Conservation (phyloP, 2,113 vertebrate genomes). For the Ciconia boyciana region DNA sequence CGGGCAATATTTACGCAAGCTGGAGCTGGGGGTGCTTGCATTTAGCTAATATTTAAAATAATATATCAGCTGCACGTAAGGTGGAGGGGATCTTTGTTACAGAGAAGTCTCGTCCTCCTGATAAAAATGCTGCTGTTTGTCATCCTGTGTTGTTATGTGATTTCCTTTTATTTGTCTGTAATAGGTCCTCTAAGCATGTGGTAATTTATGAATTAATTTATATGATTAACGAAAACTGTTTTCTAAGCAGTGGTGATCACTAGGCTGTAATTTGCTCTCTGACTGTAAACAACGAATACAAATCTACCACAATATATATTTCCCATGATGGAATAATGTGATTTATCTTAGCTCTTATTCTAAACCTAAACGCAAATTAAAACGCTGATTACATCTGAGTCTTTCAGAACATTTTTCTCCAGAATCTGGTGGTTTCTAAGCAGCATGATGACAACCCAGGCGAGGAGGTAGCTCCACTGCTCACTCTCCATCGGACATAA, state of each 20-base stretch:
- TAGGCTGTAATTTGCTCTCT: not conserved
- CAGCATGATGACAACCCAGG: not conserved
- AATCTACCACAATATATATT: not conserved
- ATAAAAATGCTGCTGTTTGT: not conserved
- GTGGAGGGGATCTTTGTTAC: not conserved
- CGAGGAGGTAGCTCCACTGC: not conserved
- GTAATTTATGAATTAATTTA: not conserved
- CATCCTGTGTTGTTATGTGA: not conserved
- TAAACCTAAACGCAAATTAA: not conserved
- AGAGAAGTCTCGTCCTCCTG: not conserved
- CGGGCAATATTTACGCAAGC: rapidly evolving
- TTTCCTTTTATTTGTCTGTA: not conserved
- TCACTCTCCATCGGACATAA: not conserved
- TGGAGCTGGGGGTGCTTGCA: not conserved
- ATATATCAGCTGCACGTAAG: not conserved
- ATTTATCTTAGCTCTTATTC: not conserved
- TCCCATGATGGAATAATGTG: not conserved
- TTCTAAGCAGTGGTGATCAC: not conserved
- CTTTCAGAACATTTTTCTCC: not conserved
- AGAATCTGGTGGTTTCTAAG: not conserved
- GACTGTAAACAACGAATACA: not conserved
- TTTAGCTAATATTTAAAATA: not conserved
- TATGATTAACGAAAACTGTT: not conserved
- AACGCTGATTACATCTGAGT: rapidly evolving
- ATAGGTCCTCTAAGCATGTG: not conserved